Percentiles rank a stretch among this genome's conserved stretches.
phyloP scores from a whole-genome alignment of 92 coral and sea anemone genomes.

The Porites rus region DNA sequence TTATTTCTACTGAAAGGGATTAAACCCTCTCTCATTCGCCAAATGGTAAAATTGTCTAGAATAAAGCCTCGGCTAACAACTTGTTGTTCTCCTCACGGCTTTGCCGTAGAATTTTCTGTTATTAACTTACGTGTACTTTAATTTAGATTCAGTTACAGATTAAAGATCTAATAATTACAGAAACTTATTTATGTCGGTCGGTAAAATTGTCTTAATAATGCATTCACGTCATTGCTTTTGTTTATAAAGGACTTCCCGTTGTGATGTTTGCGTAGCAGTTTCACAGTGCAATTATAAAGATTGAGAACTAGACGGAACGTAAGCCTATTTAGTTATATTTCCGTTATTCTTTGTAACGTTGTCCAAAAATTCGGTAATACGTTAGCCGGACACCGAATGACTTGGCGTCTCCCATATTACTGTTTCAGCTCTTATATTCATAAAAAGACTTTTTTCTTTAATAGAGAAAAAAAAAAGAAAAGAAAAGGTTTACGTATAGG shows the following conservation, averaged over 20 bases:
- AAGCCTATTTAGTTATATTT: too few species aligned
- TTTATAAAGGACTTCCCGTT: not conserved
- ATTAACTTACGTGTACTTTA: not conserved
- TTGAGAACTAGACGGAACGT: not conserved
- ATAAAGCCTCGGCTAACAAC: too few species aligned
- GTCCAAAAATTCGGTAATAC: too few species aligned
- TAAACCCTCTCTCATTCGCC: too few species aligned
- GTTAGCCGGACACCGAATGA: too few species aligned
- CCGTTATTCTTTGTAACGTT: too few species aligned
- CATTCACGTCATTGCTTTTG: not conserved
- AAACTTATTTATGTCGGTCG: not conserved
- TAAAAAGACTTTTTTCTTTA: too few species aligned
- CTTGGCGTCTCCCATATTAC: too few species aligned
- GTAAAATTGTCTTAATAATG: not conserved
- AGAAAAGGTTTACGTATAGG: too few species aligned
- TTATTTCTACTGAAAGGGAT: too few species aligned
- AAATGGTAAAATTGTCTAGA: not conserved
- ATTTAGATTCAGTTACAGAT: not conserved
- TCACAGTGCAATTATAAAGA: not conserved
- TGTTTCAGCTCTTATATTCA: too few species aligned
- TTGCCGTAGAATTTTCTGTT: not conserved
- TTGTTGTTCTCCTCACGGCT: not conserved
- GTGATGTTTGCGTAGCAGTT: not conserved
- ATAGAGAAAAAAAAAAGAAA: too few species aligned
- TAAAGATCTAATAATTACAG: not conserved